Conservation (phyloP, 2,113 vertebrate genomes). For the Toxostoma redivivum region DNA sequence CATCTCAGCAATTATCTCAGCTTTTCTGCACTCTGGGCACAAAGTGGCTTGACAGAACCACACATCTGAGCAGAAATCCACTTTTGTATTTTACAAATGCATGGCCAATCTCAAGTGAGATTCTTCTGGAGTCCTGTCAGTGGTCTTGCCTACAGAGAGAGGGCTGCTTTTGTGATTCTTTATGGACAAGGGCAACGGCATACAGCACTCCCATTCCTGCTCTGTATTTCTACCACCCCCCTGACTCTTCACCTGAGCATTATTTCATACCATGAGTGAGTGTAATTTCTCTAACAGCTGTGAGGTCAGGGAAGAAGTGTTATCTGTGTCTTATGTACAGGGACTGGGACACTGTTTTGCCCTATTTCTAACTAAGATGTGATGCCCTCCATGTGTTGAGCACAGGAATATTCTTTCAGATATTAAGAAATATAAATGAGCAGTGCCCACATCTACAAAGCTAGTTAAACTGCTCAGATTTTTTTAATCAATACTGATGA, state of each 20-base stretch:
- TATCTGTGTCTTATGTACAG: not conserved
- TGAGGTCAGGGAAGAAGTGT: not conserved
- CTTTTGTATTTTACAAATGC: not conserved
- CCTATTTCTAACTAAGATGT: not conserved
- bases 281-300: not conserved
- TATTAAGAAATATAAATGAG: not conserved
- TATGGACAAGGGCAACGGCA: not conserved
- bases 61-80: not conserved
- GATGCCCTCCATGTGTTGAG: not conserved
- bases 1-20: not conserved
- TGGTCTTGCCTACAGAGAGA: not conserved
- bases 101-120: not conserved
- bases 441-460: not conserved
- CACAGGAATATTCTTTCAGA: not conserved
- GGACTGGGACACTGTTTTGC: not conserved
- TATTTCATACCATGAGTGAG: not conserved
- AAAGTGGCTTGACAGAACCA: not conserved
- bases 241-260: not conserved
- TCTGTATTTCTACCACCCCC: not conserved
- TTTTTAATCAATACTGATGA: not conserved
- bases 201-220: not conserved
- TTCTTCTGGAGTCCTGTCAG: not conserved
- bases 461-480: not conserved
- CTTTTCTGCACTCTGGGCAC: not conserved
- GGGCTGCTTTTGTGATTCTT: not conserved